Base-by-base conservation (phyloP, 2,888 invertebrate genomes). In the Alcis repandata region DNA sequence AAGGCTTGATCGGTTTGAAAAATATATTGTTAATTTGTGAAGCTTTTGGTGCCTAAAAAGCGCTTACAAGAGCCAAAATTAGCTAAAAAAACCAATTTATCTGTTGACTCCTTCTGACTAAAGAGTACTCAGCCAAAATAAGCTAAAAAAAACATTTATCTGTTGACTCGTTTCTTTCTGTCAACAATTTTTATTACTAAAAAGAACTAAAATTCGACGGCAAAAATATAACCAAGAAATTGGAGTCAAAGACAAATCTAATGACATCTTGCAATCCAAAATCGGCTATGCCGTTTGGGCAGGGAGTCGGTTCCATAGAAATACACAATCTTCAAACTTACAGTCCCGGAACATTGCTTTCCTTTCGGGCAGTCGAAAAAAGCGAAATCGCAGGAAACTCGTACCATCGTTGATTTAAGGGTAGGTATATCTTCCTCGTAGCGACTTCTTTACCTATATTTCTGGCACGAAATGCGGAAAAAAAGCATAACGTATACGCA, bases 401-500 rank as follows among this genome's bases (percentile, higher is more conserved):
- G 6, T 22, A 22, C 22, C 38, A 10, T 17, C 27, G 20, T 32
- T 53, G 53, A 61, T 22, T 59, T 43, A 49, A 43, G 15, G 32
- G 57, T 17, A 7, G 19, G 17, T 19, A 46, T n/a, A 43, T 20
- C 38, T 60, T 56, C 33, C 20, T 36, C 15, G 27, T 46, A 27
- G 33, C 41, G 46, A 38, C 46, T 45, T 43, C 38, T 53, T 53
- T 49, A 41, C 48, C 36, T 54, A 49, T 59, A 59, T 56, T 38
- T 56, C 22, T 48, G 15, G 27, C 27, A 27, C 3, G 6, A 27
- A 27, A 27, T 27, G 27, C 46, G 11, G 10, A 13, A 36, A 59
- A 59, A 51, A 49, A 54, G 43, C 33, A 52, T 40, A 53, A 58
- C 46, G 52, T 53, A 52, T 52, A 52, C 58, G 46, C 58, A 52